These are phyloP conservation scores for Procavia capensis DNA, from an alignment of 2,113 vertebrate genomes.

Conservation along the genomic window DNA sequence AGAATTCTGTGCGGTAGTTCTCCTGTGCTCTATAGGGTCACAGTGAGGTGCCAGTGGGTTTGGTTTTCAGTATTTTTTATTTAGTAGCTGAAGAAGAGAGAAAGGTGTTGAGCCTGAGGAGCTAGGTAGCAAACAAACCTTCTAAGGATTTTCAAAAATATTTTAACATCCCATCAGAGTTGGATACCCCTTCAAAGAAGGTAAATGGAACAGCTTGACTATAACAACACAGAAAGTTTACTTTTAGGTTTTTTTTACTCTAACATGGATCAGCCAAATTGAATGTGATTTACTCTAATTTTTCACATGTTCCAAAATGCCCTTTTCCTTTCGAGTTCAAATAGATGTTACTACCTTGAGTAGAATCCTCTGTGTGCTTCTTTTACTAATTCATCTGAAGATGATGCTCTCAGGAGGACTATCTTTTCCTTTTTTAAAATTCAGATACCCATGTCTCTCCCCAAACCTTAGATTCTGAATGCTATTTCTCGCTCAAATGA, in stretches of 20 bases:
- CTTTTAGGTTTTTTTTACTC: constrained; percentile 79
- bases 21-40: too few species aligned
- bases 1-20: too few species aligned
- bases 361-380: neutral
- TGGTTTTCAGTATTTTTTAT: too few species aligned
- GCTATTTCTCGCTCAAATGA: neutral
- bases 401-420: neutral
- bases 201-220: constrained; percentile 83
- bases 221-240: constrained; percentile 74
- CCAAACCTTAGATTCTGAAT: neutral
- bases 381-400: neutral
- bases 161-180: constrained; percentile 89
- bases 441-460: neutral
- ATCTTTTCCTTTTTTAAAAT: neutral
- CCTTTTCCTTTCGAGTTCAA: neutral
- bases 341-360: neutral
- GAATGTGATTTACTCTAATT: too few species aligned
- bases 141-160: constrained; percentile 90
- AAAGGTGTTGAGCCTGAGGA: constrained; percentile 84
- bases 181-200: constrained; percentile 87
- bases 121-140: constrained; percentile 86
- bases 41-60: too few species aligned
- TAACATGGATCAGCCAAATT: neutral
- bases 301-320: neutral
- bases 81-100: too few species aligned